Conservation (phyloP, 1,140 invertebrate genomes). For the Musca domestica region DNA sequence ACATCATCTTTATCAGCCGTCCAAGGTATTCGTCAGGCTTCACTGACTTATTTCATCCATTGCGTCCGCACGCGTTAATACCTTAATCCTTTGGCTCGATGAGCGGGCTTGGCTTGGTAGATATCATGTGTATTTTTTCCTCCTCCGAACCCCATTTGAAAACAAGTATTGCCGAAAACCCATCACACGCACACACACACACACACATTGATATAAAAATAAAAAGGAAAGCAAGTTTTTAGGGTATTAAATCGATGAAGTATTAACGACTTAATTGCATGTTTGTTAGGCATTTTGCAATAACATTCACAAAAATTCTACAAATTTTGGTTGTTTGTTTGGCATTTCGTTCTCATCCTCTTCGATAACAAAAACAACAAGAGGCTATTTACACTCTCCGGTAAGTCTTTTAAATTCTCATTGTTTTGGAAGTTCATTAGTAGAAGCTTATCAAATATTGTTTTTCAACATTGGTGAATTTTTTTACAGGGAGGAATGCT, state of each 20-base stretch:
- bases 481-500: no score
- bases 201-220: not conserved
- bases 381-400: no score
- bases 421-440: no score
- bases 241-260: constrained; percentile 30
- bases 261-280: constrained; percentile 33
- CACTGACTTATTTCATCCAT: constrained; percentile 24
- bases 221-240: not conserved
- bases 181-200: not conserved
- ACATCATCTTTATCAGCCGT: not conserved
- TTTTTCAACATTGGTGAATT: no score
- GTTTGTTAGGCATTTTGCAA: constrained; percentile 29
- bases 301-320: constrained; percentile 17
- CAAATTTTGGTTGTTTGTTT: no score
- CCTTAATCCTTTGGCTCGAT: constrained; percentile 26
- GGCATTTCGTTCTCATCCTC: no score
- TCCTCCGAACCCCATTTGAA: not conserved
- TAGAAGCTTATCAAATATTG: no score
- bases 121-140: not conserved
- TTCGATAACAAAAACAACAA: no score
- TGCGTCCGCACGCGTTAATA: constrained; percentile 29
- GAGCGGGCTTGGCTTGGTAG: not conserved
- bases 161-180: not conserved
- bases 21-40: constrained; percentile 15
- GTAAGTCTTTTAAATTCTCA: no score